Conservation (phyloP, 2,797 vertebrate species). For the Varecia variegata region DNA sequence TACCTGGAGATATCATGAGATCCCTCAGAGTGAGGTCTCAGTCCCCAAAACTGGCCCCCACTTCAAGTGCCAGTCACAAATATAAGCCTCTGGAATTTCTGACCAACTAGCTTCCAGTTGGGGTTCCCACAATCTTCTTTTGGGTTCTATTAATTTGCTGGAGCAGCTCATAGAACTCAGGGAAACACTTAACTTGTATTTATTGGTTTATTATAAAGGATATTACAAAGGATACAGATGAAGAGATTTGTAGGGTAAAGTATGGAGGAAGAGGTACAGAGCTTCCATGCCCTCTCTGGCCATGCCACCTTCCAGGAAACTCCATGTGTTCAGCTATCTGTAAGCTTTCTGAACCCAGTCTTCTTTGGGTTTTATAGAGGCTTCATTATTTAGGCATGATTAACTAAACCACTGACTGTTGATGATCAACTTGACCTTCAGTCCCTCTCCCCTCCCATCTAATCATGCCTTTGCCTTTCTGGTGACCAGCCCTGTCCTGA, state of each 20-base stretch:
- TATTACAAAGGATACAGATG: background rate
- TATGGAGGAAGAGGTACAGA: background rate
- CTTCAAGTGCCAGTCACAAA: background rate
- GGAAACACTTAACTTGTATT: background rate
- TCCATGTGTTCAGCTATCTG: background rate
- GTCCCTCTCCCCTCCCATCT: no score
- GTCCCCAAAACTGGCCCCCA: background rate
- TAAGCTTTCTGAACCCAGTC: background rate
- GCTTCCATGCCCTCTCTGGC: background rate
- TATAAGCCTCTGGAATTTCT: background rate
- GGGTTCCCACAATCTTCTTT: background rate
- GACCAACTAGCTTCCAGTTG: background rate
- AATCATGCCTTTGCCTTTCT: no score
- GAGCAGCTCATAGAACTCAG: background rate
- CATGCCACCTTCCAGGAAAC: background rate
- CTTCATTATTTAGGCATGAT: no score
- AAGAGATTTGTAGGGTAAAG: background rate
- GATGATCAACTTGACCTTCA: no score
- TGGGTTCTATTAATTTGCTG: background rate
- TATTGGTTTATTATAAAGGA: background rate
- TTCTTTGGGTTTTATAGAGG: background rate
- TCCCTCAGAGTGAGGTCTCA: background rate
- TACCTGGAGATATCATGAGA: background rate
- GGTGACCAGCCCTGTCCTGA: no score
- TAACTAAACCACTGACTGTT: no score